Evolutionary conservation across 2,113 vertebrate genomes (phyloP), one percentile per base, ranked within the genome.

Genomic region (Phoxinus phoxinus): DNA sequence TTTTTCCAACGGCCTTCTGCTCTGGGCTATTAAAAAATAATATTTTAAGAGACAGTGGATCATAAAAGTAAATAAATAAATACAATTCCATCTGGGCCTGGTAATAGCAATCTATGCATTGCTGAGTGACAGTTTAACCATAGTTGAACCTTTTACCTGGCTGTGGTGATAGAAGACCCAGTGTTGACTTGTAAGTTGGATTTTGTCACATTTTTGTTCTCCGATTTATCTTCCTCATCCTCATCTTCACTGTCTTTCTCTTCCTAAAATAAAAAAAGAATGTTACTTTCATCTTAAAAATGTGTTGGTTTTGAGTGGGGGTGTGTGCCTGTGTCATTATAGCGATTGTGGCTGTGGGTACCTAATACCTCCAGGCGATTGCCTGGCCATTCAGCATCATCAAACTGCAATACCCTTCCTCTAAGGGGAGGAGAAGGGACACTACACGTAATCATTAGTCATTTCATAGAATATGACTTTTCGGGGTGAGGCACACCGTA

Each of bases 181-280:
- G 90, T 92, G 30, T 93, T 87, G 23, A 91, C 53, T 63, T 95
- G 94, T 1, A 94, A 90, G 82, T 88, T 91, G 6, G 30, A 46
- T 35, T 88, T 76, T 53, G 15, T 6, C 7, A 23, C 25, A 72
- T 69, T 30, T 51, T 76, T 82, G 10, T 63, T 30, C 6, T 69
- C 69, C 58, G 89, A 63, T 74, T 89, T 63, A 12, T 95, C 96
- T 0, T 93, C 95, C 46, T 94, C 93, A 15, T 97, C 96, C 76
- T 97, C 97, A 21, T 96, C 95, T 37, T 96, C 96, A 9, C 96
- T 97, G 84, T 96, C 96, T 83, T 97, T 97, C 88, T 97, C 96
- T 82, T 97, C 97, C 97, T 97, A 84, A 90, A 92, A 92, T 74
- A 61, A 0, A 58, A n/a, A 58, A 15, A 23, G 0, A 9, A 11